Conservation (phyloP, 2,113 vertebrate genomes). For the Accipiter virgatus region DNA sequence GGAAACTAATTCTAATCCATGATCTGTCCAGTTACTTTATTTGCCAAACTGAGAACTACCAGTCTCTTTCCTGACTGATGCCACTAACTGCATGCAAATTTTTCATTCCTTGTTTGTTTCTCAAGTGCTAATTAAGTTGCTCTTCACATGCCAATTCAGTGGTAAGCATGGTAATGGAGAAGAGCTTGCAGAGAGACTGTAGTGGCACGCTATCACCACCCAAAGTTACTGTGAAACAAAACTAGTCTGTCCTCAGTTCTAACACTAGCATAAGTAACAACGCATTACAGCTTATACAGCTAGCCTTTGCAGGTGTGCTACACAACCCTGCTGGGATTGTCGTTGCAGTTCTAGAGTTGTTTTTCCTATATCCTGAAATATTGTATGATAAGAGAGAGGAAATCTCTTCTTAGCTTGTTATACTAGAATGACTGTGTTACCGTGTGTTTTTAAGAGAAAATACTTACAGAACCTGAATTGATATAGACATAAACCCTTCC, state of each 20-base stretch:
- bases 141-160: background rate
- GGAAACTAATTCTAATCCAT: background rate
- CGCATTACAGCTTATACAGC: rapidly evolving
- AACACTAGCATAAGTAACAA: background rate
- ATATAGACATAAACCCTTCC: slow-evolving; percentile 92
- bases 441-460: background rate
- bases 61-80: background rate
- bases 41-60: background rate
- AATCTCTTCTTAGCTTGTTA: background rate
- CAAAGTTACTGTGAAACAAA: background rate
- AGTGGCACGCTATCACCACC: background rate
- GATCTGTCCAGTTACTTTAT: background rate
- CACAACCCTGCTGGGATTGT: background rate
- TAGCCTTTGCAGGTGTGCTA: background rate
- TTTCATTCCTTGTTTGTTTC: background rate
- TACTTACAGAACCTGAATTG: slow-evolving; percentile 87
- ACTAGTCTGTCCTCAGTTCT: background rate
- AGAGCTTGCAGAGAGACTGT: background rate
- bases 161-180: background rate
- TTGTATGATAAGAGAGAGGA: background rate
- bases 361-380: background rate
- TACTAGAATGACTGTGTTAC: background rate
- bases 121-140: background rate
- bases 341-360: background rate
- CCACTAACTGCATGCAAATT: background rate